These are phyloP conservation scores for Orthonyx spaldingii DNA, from an alignment of 2,113 vertebrate genomes.

Conservation along the genomic window DNA sequence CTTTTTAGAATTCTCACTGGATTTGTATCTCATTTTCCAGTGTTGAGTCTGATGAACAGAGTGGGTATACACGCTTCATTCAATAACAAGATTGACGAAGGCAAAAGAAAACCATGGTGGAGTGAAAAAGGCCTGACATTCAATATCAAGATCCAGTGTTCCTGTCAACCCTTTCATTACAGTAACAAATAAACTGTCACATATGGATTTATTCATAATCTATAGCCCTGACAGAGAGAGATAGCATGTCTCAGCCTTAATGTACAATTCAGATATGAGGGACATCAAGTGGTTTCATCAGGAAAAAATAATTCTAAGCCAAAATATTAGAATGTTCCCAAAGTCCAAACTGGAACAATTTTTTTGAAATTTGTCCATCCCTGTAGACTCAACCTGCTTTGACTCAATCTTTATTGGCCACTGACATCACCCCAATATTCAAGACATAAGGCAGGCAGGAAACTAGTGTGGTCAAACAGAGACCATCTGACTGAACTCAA, in stretches of 20 bases:
- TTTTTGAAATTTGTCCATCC: not conserved
- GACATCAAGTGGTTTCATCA: not conserved
- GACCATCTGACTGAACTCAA: not conserved
- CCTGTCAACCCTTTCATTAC: not conserved
- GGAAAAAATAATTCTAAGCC: not conserved
- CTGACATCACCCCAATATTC: not conserved
- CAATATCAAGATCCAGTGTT: not conserved
- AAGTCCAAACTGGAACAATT: not conserved
- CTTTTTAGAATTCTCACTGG: not conserved
- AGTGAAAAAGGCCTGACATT: not conserved
- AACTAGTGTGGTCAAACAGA: not conserved
- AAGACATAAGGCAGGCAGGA: not conserved
- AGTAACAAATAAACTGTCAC: not conserved
- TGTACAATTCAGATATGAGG: not conserved
- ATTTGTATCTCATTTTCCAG: not conserved
- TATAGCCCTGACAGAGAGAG: not conserved
- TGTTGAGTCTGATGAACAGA: not conserved
- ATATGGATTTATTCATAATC: not conserved
- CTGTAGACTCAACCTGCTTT: not conserved
- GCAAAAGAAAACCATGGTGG: not conserved
- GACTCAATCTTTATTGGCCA: not conserved
- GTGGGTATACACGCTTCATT: not conserved
- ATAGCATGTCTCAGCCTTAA: not conserved
- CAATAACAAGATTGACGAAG: not conserved
- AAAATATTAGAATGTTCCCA: not conserved